Evolutionary conservation across 2,113 vertebrate species (phyloP), one percentile per base, ranked within the genome.

Genomic region (Apaloderma vittatum): DNA sequence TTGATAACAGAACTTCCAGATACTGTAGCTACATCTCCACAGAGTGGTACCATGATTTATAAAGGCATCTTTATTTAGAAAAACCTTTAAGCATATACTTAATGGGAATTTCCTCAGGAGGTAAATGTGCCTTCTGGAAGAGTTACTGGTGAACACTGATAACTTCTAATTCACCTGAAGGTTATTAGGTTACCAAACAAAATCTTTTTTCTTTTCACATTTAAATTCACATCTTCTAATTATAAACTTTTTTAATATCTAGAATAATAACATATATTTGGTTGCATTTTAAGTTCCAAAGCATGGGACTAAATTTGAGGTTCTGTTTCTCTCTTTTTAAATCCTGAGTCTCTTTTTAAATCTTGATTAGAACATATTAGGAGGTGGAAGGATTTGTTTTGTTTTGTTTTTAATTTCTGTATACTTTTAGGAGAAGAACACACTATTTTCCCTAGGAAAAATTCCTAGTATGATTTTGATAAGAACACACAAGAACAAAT

Each of bases 301-400:
- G 8, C 24, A 65, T 23, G 6, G 9, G 32, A 83, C 17, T 86
- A 21, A 86, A 76, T 3, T 26, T 34, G 27, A 72, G 26, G 9
- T 23, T 73, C 13, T 66, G 13, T 43, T 73, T 84, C 15, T 58
- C 15, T 48, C 11, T 68, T 71, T 67, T 37, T 6, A 67, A 68
- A 46, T 46, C 5, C 29, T 30, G 9, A 36, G 16, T 54, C 6
- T 37, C 5, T 15, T 79, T 86, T 63, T 11, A 23, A 61, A 32
- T 57, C 13, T 61, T 34, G 4, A 70, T 74, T 65, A 51, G 11
- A 73, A 59, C 12, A 29, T 48, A 23, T 34, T 58, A 34, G 9
- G 17, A 23, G 4, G 15, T 6, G 6, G 10, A 5, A 79, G 3
- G 20, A 62, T 6, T 8, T 78, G 34, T 3, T 1, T 4, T 12